Base-by-base conservation (phyloP, 2,888 invertebrate genomes). In the Leptura quadrifasciata region DNA sequence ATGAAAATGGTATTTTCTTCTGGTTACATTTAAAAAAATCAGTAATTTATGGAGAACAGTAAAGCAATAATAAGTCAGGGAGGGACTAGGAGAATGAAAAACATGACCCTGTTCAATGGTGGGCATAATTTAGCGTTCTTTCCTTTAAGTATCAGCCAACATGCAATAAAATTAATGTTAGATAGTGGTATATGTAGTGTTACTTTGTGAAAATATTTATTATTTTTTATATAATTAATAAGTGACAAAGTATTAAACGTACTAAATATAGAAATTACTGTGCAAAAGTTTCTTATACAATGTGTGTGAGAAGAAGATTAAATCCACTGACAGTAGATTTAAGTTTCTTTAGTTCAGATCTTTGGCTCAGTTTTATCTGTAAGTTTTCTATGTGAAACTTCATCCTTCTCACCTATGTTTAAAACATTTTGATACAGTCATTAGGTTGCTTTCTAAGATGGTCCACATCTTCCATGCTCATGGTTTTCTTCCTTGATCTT, bases 31-130 rank as follows among this genome's bases (percentile, higher is more conserved):
- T 47, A 1, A 47, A 47, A 47, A 47, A 47, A 1, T 15, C 15
- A 47, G 15, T 10, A 47, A 52, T 17, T 18, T 67, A 52, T 18
- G 54, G 12, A 52, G 15, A n/a, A 31, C 54, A 21, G 54, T 35
- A 58, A 58, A 58, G 69, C 69, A 69, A 69, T 69, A 69, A 31
- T 35, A 17, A n/a, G 69, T 69, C 69, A 69, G 69, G 69, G 58
- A 69, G 69, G 69, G 58, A 69, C 20, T 3, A 20, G 6, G 20
- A 2, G 10, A 24, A 65, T 20, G 20, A 52, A 24, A 65, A 27
- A 12, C 39, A 20, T 31, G 20, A 39, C 39, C 10, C 35, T 35
- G 35, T 35, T 63, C 15, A 21, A 20, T 21, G 58, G 58, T 69
- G 63, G 63, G 63, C 63, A 35, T 12, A 17, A 17, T 63, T 39